These are phyloP conservation scores for Hystrix cristata DNA, from an alignment of 2,113 vertebrate genomes.

Conservation along the genomic window DNA sequence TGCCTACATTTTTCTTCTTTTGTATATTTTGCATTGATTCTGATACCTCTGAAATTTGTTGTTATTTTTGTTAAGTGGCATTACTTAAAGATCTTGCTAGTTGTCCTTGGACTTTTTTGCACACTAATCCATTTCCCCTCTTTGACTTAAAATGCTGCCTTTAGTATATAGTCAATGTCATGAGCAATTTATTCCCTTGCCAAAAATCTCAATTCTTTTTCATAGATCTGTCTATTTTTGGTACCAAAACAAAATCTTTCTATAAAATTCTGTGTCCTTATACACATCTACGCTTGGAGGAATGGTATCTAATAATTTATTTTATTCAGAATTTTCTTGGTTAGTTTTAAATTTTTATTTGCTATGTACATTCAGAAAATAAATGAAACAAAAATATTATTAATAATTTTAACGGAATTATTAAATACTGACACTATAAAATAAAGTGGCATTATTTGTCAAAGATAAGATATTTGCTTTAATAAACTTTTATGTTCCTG, in stretches of 20 bases:
- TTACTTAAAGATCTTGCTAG: neutral
- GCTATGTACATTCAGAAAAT: neutral
- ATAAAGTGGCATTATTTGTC: neutral
- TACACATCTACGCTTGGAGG: neutral
- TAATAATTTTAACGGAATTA: neutral
- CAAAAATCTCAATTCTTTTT: neutral
- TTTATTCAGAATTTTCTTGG: neutral
- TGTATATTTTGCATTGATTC: neutral
- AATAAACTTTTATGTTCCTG: neutral
- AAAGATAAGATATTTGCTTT: neutral
- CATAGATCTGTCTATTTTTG: neutral
- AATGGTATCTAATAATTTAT: neutral
- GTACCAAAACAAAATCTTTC: neutral
- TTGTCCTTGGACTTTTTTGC: neutral
- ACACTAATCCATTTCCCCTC: neutral
- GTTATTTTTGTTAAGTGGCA: too few species aligned
- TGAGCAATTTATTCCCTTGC: neutral
- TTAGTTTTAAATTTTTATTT: constrained; percentile 38
- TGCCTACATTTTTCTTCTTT: neutral
- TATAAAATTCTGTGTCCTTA: neutral
- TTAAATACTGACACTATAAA: neutral
- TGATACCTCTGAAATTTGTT: neutral
- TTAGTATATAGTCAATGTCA: neutral
- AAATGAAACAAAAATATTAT: neutral
- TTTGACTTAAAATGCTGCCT: neutral